Conservation (phyloP, 1,140 invertebrate genomes). For the Anastatus disparis region DNA sequence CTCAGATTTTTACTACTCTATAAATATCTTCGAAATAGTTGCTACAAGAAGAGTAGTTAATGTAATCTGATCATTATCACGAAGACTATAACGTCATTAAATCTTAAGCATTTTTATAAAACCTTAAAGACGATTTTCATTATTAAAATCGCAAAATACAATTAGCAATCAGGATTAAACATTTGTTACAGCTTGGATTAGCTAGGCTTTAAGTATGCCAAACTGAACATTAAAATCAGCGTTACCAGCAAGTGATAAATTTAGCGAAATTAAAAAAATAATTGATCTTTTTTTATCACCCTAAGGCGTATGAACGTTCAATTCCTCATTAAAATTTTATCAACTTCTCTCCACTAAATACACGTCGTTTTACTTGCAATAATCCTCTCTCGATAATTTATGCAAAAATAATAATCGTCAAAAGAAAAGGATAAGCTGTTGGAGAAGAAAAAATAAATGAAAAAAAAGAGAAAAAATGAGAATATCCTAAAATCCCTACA, state of each 20-base stretch:
- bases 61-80: too few relatives aligned
- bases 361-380: neutral
- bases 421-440: neutral
- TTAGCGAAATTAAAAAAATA: neutral
- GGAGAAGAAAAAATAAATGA: neutral
- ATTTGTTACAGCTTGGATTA: neutral
- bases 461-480: neutral
- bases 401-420: constrained; percentile 24
- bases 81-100: too few relatives aligned
- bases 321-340: neutral
- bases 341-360: neutral
- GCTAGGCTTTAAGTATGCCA: too few relatives aligned
- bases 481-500: neutral
- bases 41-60: too few relatives aligned
- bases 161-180: neutral
- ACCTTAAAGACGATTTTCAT: too few relatives aligned
- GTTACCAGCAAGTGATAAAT: neutral
- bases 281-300: neutral
- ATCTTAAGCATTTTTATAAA: too few relatives aligned
- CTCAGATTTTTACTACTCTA: too few relatives aligned
- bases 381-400: constrained; percentile 3
- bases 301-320: constrained; percentile 8
- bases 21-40: too few relatives aligned
- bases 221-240: too few relatives aligned
- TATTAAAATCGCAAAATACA: neutral